phyloP scores from a whole-genome alignment of 2,888 invertebrate species.

The Troglohyphantes excavatus region DNA sequence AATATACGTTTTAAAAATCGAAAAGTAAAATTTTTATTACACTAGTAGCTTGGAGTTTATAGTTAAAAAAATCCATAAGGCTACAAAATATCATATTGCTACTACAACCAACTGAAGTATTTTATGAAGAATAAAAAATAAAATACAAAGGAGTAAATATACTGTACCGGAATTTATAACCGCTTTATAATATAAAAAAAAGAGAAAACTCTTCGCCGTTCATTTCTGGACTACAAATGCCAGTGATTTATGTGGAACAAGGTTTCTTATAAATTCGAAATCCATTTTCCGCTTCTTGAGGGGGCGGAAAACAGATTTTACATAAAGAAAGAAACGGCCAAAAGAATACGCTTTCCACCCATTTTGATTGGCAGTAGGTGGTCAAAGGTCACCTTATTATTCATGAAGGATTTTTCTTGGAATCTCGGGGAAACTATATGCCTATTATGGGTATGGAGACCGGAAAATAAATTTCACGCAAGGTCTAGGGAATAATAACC shows the following conservation, averaged over 20 bases:
- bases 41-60: too few species aligned
- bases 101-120: too few species aligned
- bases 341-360: neutral
- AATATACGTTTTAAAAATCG: too few species aligned
- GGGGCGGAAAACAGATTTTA: conserved; percentile 2
- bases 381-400: conserved; percentile 34
- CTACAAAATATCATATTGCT: too few species aligned
- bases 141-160: too few species aligned
- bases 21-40: too few species aligned
- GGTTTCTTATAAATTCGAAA: neutral
- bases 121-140: too few species aligned
- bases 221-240: neutral
- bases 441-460: neutral
- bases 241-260: conserved; percentile 25
- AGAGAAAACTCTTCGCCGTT: neutral
- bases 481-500: neutral
- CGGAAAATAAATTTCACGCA: neutral
- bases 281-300: neutral
- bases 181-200: too few species aligned
- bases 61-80: too few species aligned
- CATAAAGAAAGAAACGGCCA: neutral
- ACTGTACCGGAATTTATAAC: too few species aligned
- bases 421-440: neutral
- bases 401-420: conserved; percentile 18
- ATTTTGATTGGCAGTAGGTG: conserved; percentile 39